Evolutionary conservation across 2,888 invertebrate genomes (phyloP).

Genomic region (Chirona hameri): DNA sequence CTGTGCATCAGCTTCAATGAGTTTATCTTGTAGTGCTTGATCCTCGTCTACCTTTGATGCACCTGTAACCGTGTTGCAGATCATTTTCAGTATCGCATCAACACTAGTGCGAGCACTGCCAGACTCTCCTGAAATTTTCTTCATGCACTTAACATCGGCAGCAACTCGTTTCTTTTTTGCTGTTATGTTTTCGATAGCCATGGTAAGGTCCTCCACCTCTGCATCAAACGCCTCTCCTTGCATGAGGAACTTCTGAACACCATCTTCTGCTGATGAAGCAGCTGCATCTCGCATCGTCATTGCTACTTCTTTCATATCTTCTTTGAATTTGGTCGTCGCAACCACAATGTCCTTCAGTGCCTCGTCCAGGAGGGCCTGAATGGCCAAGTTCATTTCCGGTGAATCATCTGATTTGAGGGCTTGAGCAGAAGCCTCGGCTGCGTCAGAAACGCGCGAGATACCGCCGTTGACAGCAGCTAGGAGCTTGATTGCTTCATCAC

Average conservation of each 20-base stretch:
- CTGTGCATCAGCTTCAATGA: neutral
- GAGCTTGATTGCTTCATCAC: neutral
- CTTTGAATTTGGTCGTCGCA: neutral
- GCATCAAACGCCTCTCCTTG: neutral
- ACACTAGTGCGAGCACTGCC: neutral
- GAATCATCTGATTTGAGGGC: neutral
- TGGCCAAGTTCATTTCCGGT: neutral
- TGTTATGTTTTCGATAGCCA: neutral
- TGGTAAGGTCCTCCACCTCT: neutral
- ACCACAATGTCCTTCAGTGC: neutral
- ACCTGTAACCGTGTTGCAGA: neutral
- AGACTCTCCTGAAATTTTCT: neutral
- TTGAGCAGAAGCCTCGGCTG: neutral
- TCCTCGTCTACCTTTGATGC: neutral
- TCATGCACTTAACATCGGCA: neutral
- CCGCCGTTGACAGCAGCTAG: neutral
- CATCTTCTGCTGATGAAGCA: neutral
- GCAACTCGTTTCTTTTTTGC: neutral
- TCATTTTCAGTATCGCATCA: neutral
- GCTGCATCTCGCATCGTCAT: neutral
- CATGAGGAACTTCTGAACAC: neutral
- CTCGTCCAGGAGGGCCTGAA: neutral
- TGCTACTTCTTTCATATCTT: neutral
- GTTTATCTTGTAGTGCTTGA: neutral
- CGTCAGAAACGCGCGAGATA: neutral